These are phyloP conservation scores for Rhadinocentrus ornatus DNA, from an alignment of 2,797 vertebrate species.

Conservation along the genomic window DNA sequence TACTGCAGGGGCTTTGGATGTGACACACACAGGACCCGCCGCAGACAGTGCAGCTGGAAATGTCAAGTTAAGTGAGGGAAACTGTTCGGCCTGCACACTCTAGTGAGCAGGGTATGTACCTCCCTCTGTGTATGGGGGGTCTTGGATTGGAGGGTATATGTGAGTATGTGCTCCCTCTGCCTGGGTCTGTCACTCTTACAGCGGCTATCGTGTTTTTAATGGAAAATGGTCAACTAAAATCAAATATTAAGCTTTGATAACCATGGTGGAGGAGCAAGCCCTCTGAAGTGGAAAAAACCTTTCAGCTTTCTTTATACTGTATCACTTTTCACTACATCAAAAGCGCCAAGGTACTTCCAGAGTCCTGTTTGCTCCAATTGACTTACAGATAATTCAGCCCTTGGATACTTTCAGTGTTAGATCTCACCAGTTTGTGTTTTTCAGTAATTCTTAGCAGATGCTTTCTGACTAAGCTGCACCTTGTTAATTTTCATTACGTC, in stretches of 20 bases:
- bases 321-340: constrained; percentile 48
- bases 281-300: constrained; percentile 68
- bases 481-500: constrained; percentile 8
- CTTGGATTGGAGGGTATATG: constrained; percentile 12
- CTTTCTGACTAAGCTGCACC: neutral
- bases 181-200: constrained; percentile 65
- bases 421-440: constrained; percentile 43
- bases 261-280: constrained; percentile 55
- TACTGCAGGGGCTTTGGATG: constrained; percentile 69
- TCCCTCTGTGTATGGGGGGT: constrained; percentile 59
- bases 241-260: constrained; percentile 76
- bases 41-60: constrained; percentile 80
- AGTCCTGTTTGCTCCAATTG: constrained; percentile 61
- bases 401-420: constrained; percentile 23
- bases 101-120: constrained; percentile 77
- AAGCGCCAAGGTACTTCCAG: constrained; percentile 44
- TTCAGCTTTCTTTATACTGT: constrained; percentile 58
- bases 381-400: constrained; percentile 48
- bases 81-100: constrained; percentile 78
- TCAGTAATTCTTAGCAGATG: constrained; percentile 2
- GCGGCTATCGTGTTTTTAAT: constrained; percentile 71
- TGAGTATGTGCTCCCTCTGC: constrained; percentile 35
- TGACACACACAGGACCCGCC: constrained; percentile 74
- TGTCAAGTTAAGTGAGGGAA: constrained; percentile 84
- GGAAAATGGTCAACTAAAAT: constrained; percentile 72